Base-by-base conservation (phyloP, 2,888 invertebrate genomes). In the Strigamia transsilvanica region DNA sequence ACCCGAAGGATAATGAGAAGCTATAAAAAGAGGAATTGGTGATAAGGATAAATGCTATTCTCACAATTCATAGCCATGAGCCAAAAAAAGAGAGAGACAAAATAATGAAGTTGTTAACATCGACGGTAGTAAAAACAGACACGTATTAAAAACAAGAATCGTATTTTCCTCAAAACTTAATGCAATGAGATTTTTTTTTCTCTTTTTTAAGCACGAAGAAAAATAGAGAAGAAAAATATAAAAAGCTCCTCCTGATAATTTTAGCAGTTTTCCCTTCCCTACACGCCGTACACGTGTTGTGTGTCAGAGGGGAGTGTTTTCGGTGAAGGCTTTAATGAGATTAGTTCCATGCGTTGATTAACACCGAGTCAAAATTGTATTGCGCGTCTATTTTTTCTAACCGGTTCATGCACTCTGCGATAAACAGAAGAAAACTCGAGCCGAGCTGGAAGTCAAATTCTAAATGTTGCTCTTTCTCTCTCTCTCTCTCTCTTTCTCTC, bases 281-380 rank as follows among this genome's bases (percentile, higher is more conserved):
- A 27, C 32, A n/a, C 32, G 27, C 13, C 73, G 27, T 73, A 73
- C 73, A 73, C 73, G 32, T 73, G 73, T 73, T 73, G 27, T 73
- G 73, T 73, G 73, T 73, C 73, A 73, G 73, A 73, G 73, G 73
- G 73, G 73, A 73, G 73, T 73, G 73, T 73, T 73, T 73, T 73
- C 73, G 13, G 73, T 27, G 73, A 73, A 32, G 27, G 73, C 73
- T 73, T 73, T 73, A 73, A 73, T 73, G 73, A 73, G 73, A 73
- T 73, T 73, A 73, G 73, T 73, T 73, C 73, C 73, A 73, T 73
- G 73, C 73, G 73, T 73, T 73, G 73, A 73, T 73, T 73, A 73
- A 32, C 73, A 73, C 73, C 32, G 32, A 73, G 73, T 73, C 73
- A 73, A 73, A 73, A 32, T 73, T 73, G 27, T 32, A 7, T 10